Percentiles rank a stretch among this genome's conserved stretches.
Conservation (phyloP, 2,888 invertebrate genomes). For the Rotaria socialis region DNA sequence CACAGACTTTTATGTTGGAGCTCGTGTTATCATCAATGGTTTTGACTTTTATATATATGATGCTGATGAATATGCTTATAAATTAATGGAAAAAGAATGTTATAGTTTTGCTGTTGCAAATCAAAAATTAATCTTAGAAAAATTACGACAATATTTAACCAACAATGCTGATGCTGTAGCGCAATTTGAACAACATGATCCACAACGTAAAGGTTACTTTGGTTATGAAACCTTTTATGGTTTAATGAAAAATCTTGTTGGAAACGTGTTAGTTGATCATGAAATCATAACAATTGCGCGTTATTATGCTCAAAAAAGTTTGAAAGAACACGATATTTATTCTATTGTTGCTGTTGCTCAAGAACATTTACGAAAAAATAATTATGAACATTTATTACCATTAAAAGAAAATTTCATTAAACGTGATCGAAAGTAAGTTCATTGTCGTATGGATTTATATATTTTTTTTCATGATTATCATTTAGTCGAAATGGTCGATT, state of each 20-base stretch:
- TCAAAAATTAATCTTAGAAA: constrained; percentile 47
- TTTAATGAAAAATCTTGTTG: constrained; percentile 47
- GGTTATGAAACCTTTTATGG: constrained; percentile 35
- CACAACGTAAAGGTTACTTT: constrained; percentile 49
- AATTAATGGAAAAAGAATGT: constrained; percentile 68
- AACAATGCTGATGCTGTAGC: constrained; percentile 51
- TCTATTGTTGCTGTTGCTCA: constrained; percentile 41
- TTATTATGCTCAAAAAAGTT: constrained; percentile 27
- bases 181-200: constrained; percentile 53
- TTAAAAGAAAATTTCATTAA: constrained; percentile 40
- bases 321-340: constrained; percentile 41
- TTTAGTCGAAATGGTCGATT: constrained; percentile 33
- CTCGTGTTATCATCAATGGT: constrained; percentile 55
- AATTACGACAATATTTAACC: constrained; percentile 50
- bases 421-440: constrained; percentile 16
- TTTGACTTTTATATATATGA: constrained; percentile 57
- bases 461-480: neutral
- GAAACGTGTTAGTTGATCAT: constrained; percentile 52
- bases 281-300: constrained; percentile 55
- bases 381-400: constrained; percentile 43
- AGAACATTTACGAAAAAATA: constrained; percentile 45
- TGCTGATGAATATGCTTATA: constrained; percentile 60
- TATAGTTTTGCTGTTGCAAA: neutral
- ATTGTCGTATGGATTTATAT: constrained; percentile 19
- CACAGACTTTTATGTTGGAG: constrained; percentile 56